Evolutionary conservation across 2,113 vertebrate genomes (phyloP).

Genomic region (Peromyscus polionotus): DNA sequence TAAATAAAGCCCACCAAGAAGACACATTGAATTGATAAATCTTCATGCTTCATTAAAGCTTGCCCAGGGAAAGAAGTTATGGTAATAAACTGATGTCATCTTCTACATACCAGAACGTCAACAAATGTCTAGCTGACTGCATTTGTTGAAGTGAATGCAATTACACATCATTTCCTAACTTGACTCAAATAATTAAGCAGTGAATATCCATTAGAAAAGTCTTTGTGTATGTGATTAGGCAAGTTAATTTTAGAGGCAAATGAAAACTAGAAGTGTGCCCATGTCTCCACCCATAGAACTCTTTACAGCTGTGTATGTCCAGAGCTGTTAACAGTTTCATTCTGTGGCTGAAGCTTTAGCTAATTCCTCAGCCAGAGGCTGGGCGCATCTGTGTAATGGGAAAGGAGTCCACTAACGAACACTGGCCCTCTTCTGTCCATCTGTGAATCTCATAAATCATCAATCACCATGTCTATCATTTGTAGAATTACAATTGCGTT

Average conservation of each 20-base stretch:
- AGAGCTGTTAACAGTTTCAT: background rate
- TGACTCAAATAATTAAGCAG: background rate
- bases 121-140: background rate
- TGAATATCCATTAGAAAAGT: background rate
- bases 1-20: background rate
- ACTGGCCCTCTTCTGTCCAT: background rate
- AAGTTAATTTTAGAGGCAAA: conserved; percentile 46
- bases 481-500: background rate
- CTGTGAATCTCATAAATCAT: background rate
- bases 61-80: background rate
- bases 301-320: background rate
- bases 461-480: background rate
- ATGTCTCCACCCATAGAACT: background rate
- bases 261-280: background rate
- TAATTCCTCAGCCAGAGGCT: conserved; percentile 13
- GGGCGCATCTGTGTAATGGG: background rate
- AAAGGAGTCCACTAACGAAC: background rate
- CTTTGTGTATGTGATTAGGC: background rate
- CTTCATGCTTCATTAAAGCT: conserved; percentile 38
- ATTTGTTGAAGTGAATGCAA: background rate
- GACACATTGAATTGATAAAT: background rate
- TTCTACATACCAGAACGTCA: background rate
- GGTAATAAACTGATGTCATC: background rate
- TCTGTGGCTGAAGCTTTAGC: background rate
- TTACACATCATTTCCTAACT: background rate